phyloP scores from a whole-genome alignment of 2,113 vertebrate species.

The Lepisosteus osseus region DNA sequence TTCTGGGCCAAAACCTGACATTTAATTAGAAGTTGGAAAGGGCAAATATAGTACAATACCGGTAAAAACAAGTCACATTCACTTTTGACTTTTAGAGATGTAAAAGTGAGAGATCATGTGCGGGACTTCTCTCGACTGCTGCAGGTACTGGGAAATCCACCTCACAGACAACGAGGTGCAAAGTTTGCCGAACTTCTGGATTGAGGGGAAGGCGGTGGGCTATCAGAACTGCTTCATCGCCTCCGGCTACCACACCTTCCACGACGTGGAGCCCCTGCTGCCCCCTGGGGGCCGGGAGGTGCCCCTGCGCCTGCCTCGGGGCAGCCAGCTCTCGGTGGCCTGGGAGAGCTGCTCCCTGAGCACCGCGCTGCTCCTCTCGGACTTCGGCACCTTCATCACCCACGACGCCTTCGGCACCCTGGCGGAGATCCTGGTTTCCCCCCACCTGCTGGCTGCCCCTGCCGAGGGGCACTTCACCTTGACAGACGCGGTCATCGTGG shows the following conservation, averaged over 20 bases:
- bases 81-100: too few species aligned
- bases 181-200: background rate
- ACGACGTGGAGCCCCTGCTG: background rate
- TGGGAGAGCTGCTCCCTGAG: conserved; percentile 5
- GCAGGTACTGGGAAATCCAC: conserved; percentile 8
- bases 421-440: conserved; percentile 16
- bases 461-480: conserved; percentile 12
- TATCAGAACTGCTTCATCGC: conserved; percentile 12
- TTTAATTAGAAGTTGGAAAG: too few species aligned
- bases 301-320: conserved; percentile 1
- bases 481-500: conserved; percentile 11
- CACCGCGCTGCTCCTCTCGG: conserved; percentile 10
- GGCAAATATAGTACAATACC: too few species aligned
- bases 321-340: background rate
- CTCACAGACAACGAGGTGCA: background rate
- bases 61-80: too few species aligned
- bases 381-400: background rate
- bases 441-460: background rate
- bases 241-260: background rate
- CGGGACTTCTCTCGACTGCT: too few species aligned
- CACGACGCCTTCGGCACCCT: background rate
- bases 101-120: too few species aligned
- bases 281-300: background rate
- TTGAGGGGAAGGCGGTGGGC: conserved; percentile 4
- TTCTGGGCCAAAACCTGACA: too few species aligned